Evolutionary conservation across 30 jellyfish, hydroid and myxozoan species (phyloP).

Genomic region (Pseudorhiza aurosa): DNA sequence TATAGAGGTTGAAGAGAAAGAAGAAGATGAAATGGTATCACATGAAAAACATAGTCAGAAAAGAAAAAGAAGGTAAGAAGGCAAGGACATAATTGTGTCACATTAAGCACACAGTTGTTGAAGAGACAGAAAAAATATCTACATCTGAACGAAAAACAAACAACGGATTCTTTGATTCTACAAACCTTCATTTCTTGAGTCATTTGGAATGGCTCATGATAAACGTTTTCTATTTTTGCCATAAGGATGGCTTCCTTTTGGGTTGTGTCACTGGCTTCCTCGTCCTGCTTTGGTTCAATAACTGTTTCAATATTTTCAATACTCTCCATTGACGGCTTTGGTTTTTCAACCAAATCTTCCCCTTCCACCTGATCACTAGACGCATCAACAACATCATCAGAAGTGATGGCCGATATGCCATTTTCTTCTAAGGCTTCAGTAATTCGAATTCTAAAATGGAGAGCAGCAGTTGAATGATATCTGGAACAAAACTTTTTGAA

Average conservation of each 20-base stretch:
- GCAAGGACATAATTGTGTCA: neutral
- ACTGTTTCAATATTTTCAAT: neutral
- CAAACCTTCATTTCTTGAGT: conserved; percentile 85
- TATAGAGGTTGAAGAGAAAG: too few species aligned
- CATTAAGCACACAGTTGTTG: neutral
- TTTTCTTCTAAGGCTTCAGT: conserved; percentile 57
- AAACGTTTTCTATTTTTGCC: conserved; percentile 85
- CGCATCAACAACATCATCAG: conserved; percentile 37
- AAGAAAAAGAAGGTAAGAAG: neutral
- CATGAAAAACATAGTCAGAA: neutral
- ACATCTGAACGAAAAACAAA: neutral
- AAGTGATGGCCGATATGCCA: conserved; percentile 25
- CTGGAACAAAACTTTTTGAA: too few species aligned
- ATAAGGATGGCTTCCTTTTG: conserved; percentile 48
- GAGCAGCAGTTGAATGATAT: too few species aligned
- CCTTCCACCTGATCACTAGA: neutral
- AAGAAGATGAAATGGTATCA: neutral
- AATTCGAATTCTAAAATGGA: conserved; percentile 37
- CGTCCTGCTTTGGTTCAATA: neutral
- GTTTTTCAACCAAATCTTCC: conserved; percentile 9
- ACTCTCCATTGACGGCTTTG: neutral
- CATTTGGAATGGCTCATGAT: conserved; percentile 74
- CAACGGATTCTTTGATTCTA: too few species aligned
- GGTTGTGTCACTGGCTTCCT: neutral
- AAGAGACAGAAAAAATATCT: neutral